Evolutionary conservation across 2,113 vertebrate species (phyloP), one percentile per base, ranked within the genome.

Genomic region (Tragelaphus scriptus): DNA sequence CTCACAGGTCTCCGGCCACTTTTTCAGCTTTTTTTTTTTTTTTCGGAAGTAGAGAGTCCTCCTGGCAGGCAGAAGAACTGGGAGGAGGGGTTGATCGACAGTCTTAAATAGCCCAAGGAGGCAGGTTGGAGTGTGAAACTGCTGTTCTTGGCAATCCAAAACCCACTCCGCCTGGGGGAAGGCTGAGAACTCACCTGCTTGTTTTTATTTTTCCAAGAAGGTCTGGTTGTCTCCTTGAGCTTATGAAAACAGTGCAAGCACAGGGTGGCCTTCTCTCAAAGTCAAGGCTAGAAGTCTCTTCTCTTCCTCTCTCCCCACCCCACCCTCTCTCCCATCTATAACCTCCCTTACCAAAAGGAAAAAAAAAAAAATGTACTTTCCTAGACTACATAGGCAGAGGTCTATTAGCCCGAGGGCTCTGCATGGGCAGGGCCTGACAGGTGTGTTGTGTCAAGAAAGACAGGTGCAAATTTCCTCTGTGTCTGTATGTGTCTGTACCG

Each of bases 391-490:
- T 96, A 97, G 96, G 81, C 97, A 65, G 96, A 98, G 94, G 88
- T 94, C 97, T 6, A 0, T 85, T 51, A 89, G 94, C 94, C 51
- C 44, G 30, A 97, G 81, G 36, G 97, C 84, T 98, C 97, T 97
- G 98, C 98, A 65, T 94, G 99, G 99, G 97, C 98, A 84, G 97
- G 97, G 98, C 95, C 98, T 98, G 99, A 99, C 99, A 99, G 99
- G 99, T 99, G 99, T 99, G 99, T 97, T 98, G 98, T 98, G 99
- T 99, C 98, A 98, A 98, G 98, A 99, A 98, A 99, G 99, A 99
- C 99, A 99, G 99, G 99, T 99, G 99, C 99, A 99, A 95, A 97
- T 97, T 99, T 98, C 98, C 97, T 98, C 95, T 98, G 98, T 96
- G 97, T 99, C 98, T 98, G 98, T 98, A 91, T 98, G 98, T 97